phyloP scores from a whole-genome alignment of 2,113 vertebrate species.

The Coptodon rendalli region DNA sequence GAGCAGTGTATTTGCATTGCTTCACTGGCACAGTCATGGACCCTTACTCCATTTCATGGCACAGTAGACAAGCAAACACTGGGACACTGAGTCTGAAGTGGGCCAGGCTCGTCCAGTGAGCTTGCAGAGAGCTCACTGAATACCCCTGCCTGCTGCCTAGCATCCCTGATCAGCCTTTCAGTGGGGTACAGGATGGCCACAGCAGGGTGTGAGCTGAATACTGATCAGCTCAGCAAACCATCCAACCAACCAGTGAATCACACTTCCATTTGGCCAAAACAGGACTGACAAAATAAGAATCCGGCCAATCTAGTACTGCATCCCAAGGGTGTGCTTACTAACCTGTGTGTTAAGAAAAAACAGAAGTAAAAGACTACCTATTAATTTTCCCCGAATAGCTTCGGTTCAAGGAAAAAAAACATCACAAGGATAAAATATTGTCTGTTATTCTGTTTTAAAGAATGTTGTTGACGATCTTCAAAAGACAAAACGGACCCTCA shows the following conservation, averaged over 20 bases:
- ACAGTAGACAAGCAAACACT: conserved; percentile 52
- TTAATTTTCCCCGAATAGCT: neutral
- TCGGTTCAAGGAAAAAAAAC: neutral
- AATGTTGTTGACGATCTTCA: neutral
- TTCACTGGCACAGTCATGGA: conserved; percentile 13
- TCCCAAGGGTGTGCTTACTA: neutral
- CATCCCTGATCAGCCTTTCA: conserved; percentile 52
- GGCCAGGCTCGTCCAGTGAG: neutral
- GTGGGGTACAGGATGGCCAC: conserved; percentile 22
- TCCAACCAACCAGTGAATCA: conserved; percentile 12
- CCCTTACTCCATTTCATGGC: conserved; percentile 45
- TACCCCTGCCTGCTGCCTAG: conserved; percentile 37
- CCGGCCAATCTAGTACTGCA: neutral
- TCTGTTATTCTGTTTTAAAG: neutral
- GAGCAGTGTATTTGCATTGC: conserved; percentile 24
- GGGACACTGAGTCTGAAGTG: conserved; percentile 30
- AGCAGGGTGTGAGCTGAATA: conserved; percentile 40
- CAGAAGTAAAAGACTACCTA: neutral
- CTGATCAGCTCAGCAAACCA: conserved; percentile 25
- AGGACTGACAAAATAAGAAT: conserved; percentile 22
- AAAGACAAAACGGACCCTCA: neutral
- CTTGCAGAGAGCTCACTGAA: conserved; percentile 22
- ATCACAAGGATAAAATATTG: neutral
- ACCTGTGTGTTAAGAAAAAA: neutral
- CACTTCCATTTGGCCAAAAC: conserved; percentile 13